These are phyloP conservation scores for Tyrannus savana DNA, from an alignment of 2,113 vertebrate species.

Conservation along the genomic window DNA sequence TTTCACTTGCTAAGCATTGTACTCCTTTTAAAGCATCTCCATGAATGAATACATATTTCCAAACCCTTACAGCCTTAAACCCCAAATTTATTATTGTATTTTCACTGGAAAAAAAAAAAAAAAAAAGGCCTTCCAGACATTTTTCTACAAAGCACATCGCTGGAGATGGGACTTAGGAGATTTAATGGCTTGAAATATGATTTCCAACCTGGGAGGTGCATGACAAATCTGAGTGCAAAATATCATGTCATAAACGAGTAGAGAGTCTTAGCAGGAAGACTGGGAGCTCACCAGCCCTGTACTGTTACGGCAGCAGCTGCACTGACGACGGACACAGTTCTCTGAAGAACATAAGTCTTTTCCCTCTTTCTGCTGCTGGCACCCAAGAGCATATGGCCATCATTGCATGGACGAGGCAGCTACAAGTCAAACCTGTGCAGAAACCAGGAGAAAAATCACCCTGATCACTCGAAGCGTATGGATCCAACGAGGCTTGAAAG, in stretches of 20 bases:
- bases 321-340: neutral
- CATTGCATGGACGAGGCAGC: neutral
- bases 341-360: neutral
- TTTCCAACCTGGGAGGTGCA: neutral
- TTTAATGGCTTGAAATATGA: neutral
- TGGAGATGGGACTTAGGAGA: neutral
- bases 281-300: neutral
- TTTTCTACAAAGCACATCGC: neutral
- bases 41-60: neutral
- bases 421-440: neutral
- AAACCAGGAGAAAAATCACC: neutral
- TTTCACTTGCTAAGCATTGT: conserved; percentile 14
- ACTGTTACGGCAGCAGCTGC: neutral
- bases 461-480: neutral
- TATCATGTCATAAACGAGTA: neutral
- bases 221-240: neutral
- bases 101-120: neutral
- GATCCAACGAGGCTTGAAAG: neutral
- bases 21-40: neutral
- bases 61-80: conserved; percentile 6
- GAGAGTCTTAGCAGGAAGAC: neutral
- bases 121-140: neutral
- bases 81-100: neutral
- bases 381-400: neutral
- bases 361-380: neutral